Evolutionary conservation across 2,888 invertebrate species (phyloP), one percentile per base, ranked within the genome.

Genomic region (Hemithea aestivaria): DNA sequence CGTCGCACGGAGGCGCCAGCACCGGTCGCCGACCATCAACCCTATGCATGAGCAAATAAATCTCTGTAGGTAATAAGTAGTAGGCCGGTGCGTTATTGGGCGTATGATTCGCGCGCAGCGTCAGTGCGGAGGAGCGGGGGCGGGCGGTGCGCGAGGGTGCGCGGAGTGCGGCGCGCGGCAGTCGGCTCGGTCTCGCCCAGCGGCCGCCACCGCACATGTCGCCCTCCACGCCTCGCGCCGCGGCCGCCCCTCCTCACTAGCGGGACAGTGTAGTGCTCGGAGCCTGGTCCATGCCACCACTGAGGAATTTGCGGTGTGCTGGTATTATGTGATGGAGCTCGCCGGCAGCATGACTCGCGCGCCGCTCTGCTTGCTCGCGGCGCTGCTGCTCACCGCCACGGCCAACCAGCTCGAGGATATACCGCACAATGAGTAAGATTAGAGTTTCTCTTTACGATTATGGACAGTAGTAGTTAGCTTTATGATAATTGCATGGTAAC

Each of bases 321-420:
- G 67, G 41, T 73, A 80, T 71, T 73, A 80, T 81, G 82, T 78
- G 80, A 76, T 78, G 74, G 68, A 56, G 72, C 48, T 73, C 62
- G 73, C 66, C 56, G 56, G 53, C 67, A 73, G 67, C 66, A 78
- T 67, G 65, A 78, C 67, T 62, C 67, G 66, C 53, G 56, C 57
- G 61, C 73, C 72, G 62, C 62, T 73, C 57, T 68, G 72, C 59
- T 68, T 79, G 58, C 66, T 80, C 51, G 48, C 76, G 59, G 66
- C 73, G 53, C 57, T 79, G 53, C 69, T 83, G 53, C 71, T 71
- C 49, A 72, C 72, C 47, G 75, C 75, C 55, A 63, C 89, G 58
- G 88, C 90, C 62, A 94, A 94, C 84, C 94, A 95, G 82, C 94
- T 94, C 68, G 95, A 95, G 89, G 95, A 95, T 77, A 95, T 95